Evolutionary conservation across 2,113 vertebrate species (phyloP), one percentile per base, ranked within the genome.

Genomic region (Cyprinus carpio): DNA sequence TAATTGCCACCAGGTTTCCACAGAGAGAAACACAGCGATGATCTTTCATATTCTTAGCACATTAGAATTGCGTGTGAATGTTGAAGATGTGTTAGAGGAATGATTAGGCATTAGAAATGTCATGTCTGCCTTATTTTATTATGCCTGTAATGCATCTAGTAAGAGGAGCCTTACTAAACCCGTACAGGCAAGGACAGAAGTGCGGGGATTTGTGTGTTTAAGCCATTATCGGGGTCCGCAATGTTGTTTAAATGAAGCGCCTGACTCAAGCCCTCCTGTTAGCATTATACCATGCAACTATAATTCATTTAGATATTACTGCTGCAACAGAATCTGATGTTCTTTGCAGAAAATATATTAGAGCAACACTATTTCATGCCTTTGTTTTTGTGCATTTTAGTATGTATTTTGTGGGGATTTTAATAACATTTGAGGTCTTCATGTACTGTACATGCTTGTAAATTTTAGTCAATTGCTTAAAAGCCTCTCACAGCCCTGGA

Each of bases 1-100:
- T 94, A 91, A 84, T 88, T 87, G 91, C 91, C 88, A 89, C 85
- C 49, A 34, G 65, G 77, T 76, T 58, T 65, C 79, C 23, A 81
- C 27, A 75, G 81, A 76, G 81, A 87, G 84, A 65, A 86, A 84
- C 65, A 37, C 18, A 20, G 49, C 8, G 34, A 20, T 37, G 54
- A 82, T 90, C 72, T 84, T 78, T 83, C 65, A 85, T 90, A 87
- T 88, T 87, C 56, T 64, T 18, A 10, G 60, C 62, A 75, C 18
- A 83, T 87, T 75, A 60, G 7, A 71, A 29, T 67, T 10, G 9
- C 3, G 16, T 8, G 25, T 71, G 56, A 64, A 83, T 60, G 62
- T n/a, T 56, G 56, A 34, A 82, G 77, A 76, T 40, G 34, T 76
- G 46, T 25, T 31, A 9, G 18, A 23, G 62, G 12, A 34, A 6